These are phyloP conservation scores for Campaea margaritaria DNA, from an alignment of 2,888 invertebrate species.

Conservation along the genomic window DNA sequence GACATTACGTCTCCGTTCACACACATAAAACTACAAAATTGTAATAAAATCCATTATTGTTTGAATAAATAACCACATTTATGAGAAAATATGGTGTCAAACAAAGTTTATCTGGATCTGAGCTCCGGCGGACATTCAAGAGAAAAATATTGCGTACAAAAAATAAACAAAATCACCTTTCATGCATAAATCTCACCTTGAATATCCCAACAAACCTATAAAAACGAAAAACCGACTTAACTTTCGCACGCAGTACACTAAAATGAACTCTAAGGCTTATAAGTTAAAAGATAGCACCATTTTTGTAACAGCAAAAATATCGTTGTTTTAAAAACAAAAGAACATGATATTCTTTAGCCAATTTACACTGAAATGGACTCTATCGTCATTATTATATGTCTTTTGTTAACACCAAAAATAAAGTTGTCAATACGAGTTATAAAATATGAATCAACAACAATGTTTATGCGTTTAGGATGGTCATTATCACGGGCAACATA, in stretches of 20 bases:
- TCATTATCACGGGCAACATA: slow-evolving; percentile 37
- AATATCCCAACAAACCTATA: slow-evolving; percentile 53
- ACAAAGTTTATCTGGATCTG: slow-evolving; percentile 30
- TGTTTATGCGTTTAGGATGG: slow-evolving; percentile 40
- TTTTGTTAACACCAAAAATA: slow-evolving; percentile 24
- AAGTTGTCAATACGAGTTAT: slow-evolving; percentile 47
- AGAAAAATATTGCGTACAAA: slow-evolving; percentile 36
- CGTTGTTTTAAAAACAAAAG: slow-evolving; percentile 24
- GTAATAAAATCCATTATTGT: background rate
- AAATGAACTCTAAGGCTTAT: slow-evolving; percentile 17
- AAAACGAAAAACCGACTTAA: slow-evolving; percentile 44
- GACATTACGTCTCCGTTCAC: background rate
- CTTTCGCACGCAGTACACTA: background rate
- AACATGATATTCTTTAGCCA: too few species aligned
- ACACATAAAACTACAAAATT: too few species aligned
- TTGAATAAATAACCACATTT: too few species aligned
- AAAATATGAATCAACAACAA: slow-evolving; percentile 51
- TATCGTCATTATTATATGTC: slow-evolving; percentile 20
- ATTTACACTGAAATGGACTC: slow-evolving; percentile 8
- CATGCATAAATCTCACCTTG: slow-evolving; percentile 53
- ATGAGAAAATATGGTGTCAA: slow-evolving; percentile 11
- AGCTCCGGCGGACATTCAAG: slow-evolving; percentile 26
- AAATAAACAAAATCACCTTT: slow-evolving; percentile 45
- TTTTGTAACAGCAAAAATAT: slow-evolving; percentile 25
- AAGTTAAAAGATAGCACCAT: slow-evolving; percentile 1